phyloP scores from a whole-genome alignment of 2,113 vertebrate genomes.

The Terrapene triunguis region DNA sequence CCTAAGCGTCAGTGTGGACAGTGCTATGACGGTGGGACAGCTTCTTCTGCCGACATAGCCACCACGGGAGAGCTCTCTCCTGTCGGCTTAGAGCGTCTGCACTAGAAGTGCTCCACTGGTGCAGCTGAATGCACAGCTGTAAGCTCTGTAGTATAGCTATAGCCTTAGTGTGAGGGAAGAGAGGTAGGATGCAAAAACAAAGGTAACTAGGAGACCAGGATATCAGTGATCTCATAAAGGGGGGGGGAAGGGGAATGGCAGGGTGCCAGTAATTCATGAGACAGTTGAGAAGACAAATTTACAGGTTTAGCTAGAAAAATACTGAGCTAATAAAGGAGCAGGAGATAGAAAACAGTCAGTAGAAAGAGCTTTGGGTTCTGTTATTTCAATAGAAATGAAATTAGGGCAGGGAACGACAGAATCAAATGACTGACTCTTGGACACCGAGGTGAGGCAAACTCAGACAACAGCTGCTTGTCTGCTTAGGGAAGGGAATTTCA shows the following conservation, averaged over 20 bases:
- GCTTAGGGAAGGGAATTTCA: background rate
- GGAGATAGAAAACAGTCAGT: background rate
- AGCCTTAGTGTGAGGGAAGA: background rate
- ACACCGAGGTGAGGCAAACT: background rate
- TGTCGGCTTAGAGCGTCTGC: background rate
- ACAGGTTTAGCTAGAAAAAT: background rate
- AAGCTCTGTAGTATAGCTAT: background rate
- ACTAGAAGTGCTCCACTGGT: background rate
- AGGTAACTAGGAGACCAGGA: background rate
- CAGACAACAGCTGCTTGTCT: background rate
- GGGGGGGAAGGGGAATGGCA: background rate
- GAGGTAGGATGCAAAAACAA: background rate
- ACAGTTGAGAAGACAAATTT: background rate
- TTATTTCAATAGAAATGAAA: background rate
- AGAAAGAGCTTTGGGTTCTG: background rate
- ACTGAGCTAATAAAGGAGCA: background rate
- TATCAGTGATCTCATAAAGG: background rate
- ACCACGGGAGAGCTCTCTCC: background rate
- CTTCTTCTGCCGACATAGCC: background rate
- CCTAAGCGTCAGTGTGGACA: background rate
- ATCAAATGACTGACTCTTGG: background rate
- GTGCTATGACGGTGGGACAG: background rate
- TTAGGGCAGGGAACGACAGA: background rate
- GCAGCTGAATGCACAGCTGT: too few relatives aligned
- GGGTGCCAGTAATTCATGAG: background rate